These are phyloP conservation scores for Phrixothrix hirtus DNA, from an alignment of 2,888 invertebrate genomes.

Conservation along the genomic window DNA sequence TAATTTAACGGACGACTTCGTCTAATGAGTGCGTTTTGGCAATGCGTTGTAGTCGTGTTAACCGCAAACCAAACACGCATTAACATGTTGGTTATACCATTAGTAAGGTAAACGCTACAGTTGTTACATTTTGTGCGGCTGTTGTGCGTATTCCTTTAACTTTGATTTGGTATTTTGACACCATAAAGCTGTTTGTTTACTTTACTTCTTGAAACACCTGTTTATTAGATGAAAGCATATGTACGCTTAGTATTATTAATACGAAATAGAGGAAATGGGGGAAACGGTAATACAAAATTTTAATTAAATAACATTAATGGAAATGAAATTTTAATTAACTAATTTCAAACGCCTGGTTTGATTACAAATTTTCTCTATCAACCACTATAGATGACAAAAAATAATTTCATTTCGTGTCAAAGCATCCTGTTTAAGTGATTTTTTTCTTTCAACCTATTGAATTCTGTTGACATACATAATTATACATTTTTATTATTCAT, in stretches of 20 bases:
- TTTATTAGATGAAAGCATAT: not conserved
- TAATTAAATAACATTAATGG: too few relatives aligned
- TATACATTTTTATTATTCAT: too few relatives aligned
- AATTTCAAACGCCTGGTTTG: too few relatives aligned
- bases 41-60: constrained; percentile 22
- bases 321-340: too few relatives aligned
- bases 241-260: constrained; percentile 5
- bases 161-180: constrained; percentile 10
- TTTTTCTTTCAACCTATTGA: too few relatives aligned
- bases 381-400: too few relatives aligned
- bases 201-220: not conserved
- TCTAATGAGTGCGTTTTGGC: constrained; percentile 20
- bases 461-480: too few relatives aligned
- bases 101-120: constrained; percentile 12
- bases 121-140: constrained; percentile 9
- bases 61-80: constrained; percentile 24
- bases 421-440: too few relatives aligned
- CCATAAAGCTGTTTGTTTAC: constrained; percentile 6
- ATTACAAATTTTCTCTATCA: too few relatives aligned
- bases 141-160: constrained; percentile 1
- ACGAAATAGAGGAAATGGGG: too few relatives aligned
- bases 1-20: constrained; percentile 27
- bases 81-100: constrained; percentile 15
- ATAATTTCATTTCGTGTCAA: too few relatives aligned
- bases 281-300: too few relatives aligned